Percentiles rank a stretch among this genome's conserved stretches.
These are phyloP conservation scores for Oegoconia quadripuncta DNA, from an alignment of 2,888 invertebrate species.

Conservation along the genomic window DNA sequence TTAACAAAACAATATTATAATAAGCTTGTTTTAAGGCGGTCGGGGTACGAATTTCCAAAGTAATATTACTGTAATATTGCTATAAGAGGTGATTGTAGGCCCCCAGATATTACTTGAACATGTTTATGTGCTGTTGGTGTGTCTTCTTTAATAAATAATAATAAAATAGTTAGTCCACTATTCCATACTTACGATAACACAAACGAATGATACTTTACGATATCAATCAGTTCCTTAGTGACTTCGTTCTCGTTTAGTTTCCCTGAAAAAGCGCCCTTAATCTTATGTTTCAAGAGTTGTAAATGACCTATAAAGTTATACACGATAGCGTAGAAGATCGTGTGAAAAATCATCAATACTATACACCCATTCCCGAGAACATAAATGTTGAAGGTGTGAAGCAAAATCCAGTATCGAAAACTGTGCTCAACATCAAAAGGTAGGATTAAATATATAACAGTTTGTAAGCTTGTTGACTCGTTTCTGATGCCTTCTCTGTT, in stretches of 20 bases:
- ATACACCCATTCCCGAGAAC: conserved; percentile 16
- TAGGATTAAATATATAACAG: conserved; percentile 34
- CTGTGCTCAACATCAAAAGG: conserved; percentile 41
- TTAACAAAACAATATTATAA: no score
- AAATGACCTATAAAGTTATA: conserved; percentile 41
- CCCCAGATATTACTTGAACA: no score
- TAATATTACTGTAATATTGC: no score
- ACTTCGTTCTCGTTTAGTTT: conserved; percentile 24
- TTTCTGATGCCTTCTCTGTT: conserved; percentile 30
- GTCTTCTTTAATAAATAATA: no score
- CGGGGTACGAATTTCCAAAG: no score
- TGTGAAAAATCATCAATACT: conserved; percentile 28
- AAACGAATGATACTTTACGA: conserved; percentile 35
- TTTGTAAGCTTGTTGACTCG: conserved; percentile 30
- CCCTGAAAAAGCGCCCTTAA: conserved; percentile 22
- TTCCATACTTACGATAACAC: conserved; percentile 33
- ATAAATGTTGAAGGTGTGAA: conserved; percentile 27
- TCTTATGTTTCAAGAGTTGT: conserved; percentile 32
- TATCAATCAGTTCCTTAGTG: conserved; percentile 24
- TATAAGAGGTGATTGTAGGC: no score
- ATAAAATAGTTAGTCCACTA: no score
- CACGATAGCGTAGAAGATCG: conserved; percentile 30
- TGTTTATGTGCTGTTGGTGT: no score
- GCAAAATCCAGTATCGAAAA: conserved; percentile 28
- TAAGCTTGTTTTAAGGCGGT: no score